A percentile compares a stretch with the other conserved stretches of the same genome.
Evolutionary conservation across 1,140 invertebrate species (phyloP).

Genomic region (Galleria mellonella): DNA sequence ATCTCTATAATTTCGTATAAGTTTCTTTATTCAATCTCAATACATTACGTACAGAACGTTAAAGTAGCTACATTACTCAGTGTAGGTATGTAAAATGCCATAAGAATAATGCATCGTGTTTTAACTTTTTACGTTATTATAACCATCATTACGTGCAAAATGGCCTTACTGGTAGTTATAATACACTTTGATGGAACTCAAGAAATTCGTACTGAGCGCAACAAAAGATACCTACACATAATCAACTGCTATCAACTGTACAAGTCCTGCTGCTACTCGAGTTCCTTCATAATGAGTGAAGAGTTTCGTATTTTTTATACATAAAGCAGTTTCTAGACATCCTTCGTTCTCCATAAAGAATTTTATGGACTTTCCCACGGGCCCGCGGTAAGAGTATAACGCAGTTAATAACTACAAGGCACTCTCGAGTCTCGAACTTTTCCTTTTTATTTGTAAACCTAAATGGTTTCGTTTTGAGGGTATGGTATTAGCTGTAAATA

Average conservation of each 20-base stretch:
- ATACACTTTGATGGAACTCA: slow-evolving; percentile 6
- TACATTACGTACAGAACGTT: no score
- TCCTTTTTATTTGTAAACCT: no score
- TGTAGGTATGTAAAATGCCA: no score
- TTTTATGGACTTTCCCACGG: slow-evolving; percentile 39
- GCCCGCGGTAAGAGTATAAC: slow-evolving; percentile 23
- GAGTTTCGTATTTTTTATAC: slow-evolving; percentile 14
- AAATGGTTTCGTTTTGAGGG: no score
- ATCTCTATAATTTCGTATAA: no score
- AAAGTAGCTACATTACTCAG: no score
- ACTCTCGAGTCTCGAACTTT: neutral
- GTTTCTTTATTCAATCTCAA: no score
- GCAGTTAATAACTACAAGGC: slow-evolving; percentile 39
- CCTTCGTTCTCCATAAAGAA: slow-evolving; percentile 23
- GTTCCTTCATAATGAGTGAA: slow-evolving; percentile 16
- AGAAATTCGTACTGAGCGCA: slow-evolving; percentile 11
- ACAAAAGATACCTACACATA: slow-evolving; percentile 15
- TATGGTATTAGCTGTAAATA: no score
- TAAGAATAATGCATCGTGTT: slow-evolving; percentile 1
- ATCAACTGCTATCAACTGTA: slow-evolving; percentile 22
- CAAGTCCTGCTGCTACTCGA: slow-evolving; percentile 3
- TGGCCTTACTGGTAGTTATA: neutral
- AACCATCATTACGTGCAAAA: neutral
- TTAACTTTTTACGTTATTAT: neutral
- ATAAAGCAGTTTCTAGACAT: slow-evolving; percentile 5